Evolutionary conservation across 2,113 vertebrate species (phyloP), one percentile per base, ranked within the genome.

Genomic region (Loxodonta africana): DNA sequence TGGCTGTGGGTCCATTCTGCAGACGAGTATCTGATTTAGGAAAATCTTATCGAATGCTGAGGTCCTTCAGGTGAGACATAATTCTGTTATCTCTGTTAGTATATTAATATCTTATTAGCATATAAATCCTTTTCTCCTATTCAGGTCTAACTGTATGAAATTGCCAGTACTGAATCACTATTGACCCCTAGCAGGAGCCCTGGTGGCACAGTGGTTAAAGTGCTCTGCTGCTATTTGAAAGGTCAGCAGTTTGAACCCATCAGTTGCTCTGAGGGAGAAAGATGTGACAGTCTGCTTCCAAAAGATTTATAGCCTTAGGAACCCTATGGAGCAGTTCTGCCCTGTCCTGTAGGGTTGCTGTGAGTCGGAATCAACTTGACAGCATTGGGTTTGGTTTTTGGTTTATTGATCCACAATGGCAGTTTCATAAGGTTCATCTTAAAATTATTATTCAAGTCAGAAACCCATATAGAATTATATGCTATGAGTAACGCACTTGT

Each of bases 1-100:
- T 99, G 97, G 99, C 99, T 0, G 99, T 99, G 65, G 99, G 99
- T 53, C 99, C 99, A 0, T 98, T 99, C 71, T 99, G 99, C 96
- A 99, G 99, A 92, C 98, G 99, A 95, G 99, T 99, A 44, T 99
- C 99, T 65, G 99, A 99, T 95, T 98, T 99, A 77, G 99, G 99
- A n/a, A 99, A 98, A 51, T 98, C 99, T 0, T 99, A 99, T 98
- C 98, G 99, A 46, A 99, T 99, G 98, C 99, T 99, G 95, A 99
- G 99, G 92, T 99, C 99, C 0, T 99, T 99, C 98, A 99, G 99
- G 99, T 99, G 86, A 98, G 99, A 95, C 87, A 60, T 83, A 71
- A 60, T 88, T 5, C 0, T 83, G 12, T 84, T 84, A 37, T 93
- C 73, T 11, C 44, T 69, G 30, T 87, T 95, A 37, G 10, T 44